phyloP scores from a whole-genome alignment of 2,113 vertebrate species.

The Gallinago paraguaiae region DNA sequence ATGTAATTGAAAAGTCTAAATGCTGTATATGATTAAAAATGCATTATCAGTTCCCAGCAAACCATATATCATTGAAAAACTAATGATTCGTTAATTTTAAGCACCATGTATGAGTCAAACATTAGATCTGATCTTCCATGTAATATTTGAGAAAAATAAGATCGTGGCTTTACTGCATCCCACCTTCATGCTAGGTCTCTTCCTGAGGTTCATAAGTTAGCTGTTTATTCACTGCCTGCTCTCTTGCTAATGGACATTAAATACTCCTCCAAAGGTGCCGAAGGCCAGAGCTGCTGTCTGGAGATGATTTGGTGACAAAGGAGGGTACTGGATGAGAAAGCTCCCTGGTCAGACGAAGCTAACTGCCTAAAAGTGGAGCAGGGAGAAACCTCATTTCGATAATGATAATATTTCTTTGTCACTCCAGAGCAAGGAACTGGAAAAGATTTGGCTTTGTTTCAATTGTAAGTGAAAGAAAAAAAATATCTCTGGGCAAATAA shows the following conservation, averaged over 20 bases:
- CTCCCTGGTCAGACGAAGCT: background rate
- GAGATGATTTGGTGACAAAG: conserved; percentile 6
- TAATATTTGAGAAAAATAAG: background rate
- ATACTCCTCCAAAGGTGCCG: background rate
- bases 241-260: background rate
- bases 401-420: background rate
- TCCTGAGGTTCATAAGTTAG: background rate
- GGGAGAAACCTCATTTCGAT: background rate
- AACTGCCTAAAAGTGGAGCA: background rate
- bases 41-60: background rate
- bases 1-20: conserved; percentile 8
- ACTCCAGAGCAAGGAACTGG: background rate
- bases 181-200: background rate
- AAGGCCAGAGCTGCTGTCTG: background rate
- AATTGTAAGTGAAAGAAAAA: background rate
- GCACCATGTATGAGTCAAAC: background rate
- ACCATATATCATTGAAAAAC: background rate
- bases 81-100: conserved; percentile 29
- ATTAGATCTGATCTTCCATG: background rate
- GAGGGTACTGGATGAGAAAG: background rate
- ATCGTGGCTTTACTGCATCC: background rate
- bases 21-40: background rate
- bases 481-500: background rate
- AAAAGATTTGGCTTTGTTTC: background rate
- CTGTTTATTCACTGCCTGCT: background rate